Base-by-base conservation (phyloP, 2,888 invertebrate species). In the Cordilura impudica region DNA sequence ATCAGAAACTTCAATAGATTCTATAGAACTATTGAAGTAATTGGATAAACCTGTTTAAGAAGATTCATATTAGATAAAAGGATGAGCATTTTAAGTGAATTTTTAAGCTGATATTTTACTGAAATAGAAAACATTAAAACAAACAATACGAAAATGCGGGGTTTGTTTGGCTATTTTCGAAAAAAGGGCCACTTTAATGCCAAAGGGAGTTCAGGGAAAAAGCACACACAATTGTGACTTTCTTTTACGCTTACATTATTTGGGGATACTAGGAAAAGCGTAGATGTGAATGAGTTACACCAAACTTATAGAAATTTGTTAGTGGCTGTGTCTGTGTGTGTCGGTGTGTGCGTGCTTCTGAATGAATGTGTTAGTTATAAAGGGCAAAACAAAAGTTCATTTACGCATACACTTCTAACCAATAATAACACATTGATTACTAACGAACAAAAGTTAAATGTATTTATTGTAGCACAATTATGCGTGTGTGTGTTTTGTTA, bases 401-500 rank as follows among this genome's bases (percentile, higher is more conserved):
- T 16, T 67, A 77, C 39, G 61, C 53, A 79, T 71, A 70, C 58
- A 66, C 49, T 66, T 66, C 77, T 31, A 69, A 58, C 49, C 60
- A 74, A 69, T 79, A 79, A 79, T 79, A 67, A 69, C 56, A 75
- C 75, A 79, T 79, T 79, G 79, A 79, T 79, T 79, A 67, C 71
- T 35, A 75, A 79, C 66, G 65, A 78, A 78, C 16, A 47, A 60
- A 67, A 72, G 53, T 58, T 72, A 71, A 71, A 67, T 39, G 61
- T 63, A 71, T 67, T 75, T 71, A 71, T 61, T 71, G 66, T 71
- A 51, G 67, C 67, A 75, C 66, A 63, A 67, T 72, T 75, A 67
- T 70, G 58, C 49, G 70, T 35, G 19, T 35, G 12, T 16, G 18
- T 47, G 29, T 35, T n/a, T 39, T 29, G 14, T n/a, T 35, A 23